A percentile compares a stretch with the other conserved stretches of the same genome.
Evolutionary conservation across 64 coral and sea anemone genomes (phyloP).

Genomic region (Montipora foliosa): DNA sequence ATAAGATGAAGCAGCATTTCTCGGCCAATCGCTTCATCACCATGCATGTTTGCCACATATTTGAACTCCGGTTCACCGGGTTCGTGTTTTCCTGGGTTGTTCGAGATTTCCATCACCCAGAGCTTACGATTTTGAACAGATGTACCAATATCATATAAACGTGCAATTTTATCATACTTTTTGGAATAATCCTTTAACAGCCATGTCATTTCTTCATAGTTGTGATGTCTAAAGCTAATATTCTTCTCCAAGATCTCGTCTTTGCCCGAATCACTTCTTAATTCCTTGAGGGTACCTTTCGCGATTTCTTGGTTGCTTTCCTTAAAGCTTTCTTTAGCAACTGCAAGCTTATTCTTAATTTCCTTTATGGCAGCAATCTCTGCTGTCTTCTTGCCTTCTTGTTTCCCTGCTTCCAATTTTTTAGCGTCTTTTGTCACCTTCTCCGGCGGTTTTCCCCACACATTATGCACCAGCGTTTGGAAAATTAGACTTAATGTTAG

Average conservation of each 20-base stretch:
- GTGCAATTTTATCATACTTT: slow-evolving; percentile 70
- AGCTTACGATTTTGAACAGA: slow-evolving; percentile 96
- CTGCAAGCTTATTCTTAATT: slow-evolving; percentile 60
- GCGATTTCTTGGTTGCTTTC: slow-evolving; percentile 36
- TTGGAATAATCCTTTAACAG: slow-evolving; percentile 88
- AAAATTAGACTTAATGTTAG: neutral
- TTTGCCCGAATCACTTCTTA: slow-evolving; percentile 24
- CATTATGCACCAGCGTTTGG: neutral
- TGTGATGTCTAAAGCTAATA: slow-evolving; percentile 88
- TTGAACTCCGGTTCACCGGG: slow-evolving; percentile 89
- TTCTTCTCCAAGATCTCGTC: slow-evolving; percentile 71
- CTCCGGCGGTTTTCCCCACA: slow-evolving; percentile 53
- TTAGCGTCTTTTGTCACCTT: slow-evolving; percentile 22
- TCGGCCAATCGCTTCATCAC: slow-evolving; percentile 91
- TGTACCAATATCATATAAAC: slow-evolving; percentile 81
- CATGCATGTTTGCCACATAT: slow-evolving; percentile 97
- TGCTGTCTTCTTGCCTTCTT: slow-evolving; percentile 16
- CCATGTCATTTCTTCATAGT: slow-evolving; percentile 99
- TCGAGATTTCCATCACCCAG: slow-evolving; percentile 99
- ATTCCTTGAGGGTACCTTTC: slow-evolving; percentile 20
- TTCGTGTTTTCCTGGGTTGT: slow-evolving; percentile 90
- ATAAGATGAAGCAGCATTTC: slow-evolving; percentile 93
- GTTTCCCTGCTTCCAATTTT: neutral
- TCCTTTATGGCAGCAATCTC: slow-evolving; percentile 61
- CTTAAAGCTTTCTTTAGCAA: slow-evolving; percentile 59